phyloP scores from a whole-genome alignment of 2,113 vertebrate genomes.

The Podarcis raffonei region DNA sequence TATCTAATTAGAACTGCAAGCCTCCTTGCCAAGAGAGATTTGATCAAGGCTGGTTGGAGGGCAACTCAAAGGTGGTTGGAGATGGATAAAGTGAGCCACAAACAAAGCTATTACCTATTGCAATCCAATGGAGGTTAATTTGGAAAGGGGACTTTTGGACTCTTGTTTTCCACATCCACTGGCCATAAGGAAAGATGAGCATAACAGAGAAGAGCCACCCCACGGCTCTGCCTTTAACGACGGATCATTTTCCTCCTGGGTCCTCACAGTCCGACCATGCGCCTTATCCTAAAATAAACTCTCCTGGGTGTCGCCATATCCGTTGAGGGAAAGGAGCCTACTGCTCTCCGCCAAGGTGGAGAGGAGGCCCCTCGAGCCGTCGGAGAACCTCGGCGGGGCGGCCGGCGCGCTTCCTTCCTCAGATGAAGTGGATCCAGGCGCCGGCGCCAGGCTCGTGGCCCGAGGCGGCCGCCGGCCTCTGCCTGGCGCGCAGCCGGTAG shows the following conservation, averaged over 20 bases:
- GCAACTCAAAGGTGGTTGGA: neutral
- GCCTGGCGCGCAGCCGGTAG: conserved; percentile 81
- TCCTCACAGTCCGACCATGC: no score
- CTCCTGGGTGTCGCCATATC: neutral
- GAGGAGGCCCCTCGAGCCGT: neutral
- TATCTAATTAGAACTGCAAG: neutral
- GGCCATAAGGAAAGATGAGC: neutral
- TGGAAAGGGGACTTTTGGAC: neutral
- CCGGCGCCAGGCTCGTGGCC: conserved; percentile 81
- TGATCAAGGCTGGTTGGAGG: neutral
- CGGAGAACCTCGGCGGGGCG: neutral
- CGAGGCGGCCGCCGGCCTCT: conserved; percentile 32
- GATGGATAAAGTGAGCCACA: neutral
- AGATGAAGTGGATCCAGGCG: conserved; percentile 93
- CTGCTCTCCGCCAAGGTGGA: no score
- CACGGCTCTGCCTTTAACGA: neutral
- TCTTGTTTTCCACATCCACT: neutral
- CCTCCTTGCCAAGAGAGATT: neutral
- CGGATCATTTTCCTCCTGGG: neutral
- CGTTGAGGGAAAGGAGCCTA: neutral
- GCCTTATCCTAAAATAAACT: neutral
- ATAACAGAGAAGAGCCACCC: neutral
- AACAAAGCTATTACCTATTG: neutral
- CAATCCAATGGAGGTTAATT: neutral
- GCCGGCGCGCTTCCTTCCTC: conserved; percentile 2